Evolutionary conservation across 2,888 invertebrate species (phyloP).

Genomic region (Heliconius cydno): DNA sequence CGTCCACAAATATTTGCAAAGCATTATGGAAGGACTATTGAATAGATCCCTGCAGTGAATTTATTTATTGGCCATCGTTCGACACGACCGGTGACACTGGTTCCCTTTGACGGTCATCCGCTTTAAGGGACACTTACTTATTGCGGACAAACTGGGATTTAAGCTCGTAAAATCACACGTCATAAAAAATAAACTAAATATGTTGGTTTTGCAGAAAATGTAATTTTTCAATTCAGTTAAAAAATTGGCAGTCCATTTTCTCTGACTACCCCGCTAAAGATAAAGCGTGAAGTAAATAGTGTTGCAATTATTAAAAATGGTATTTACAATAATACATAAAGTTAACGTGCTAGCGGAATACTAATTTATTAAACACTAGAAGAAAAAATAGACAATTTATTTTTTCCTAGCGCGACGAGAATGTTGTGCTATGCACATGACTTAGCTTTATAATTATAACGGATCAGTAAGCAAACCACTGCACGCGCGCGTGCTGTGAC

Average conservation of each 20-base stretch:
- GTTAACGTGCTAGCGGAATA: background rate
- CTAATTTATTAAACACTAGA: too few relatives aligned
- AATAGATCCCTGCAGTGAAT: slow-evolving; percentile 62
- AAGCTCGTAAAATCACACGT: background rate
- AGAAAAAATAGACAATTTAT: too few relatives aligned
- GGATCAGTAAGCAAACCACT: slow-evolving; percentile 57
- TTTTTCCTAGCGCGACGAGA: background rate
- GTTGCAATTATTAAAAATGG: background rate
- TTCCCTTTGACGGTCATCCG: slow-evolving; percentile 26
- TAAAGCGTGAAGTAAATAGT: background rate
- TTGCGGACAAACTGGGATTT: background rate
- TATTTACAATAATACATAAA: too few relatives aligned
- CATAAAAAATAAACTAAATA: background rate
- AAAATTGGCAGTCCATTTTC: too few relatives aligned
- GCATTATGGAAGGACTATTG: slow-evolving; percentile 69
- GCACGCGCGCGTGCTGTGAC: slow-evolving; percentile 53
- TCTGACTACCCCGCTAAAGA: too few relatives aligned
- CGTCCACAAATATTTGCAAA: slow-evolving; percentile 70
- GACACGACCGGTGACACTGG: slow-evolving; percentile 51
- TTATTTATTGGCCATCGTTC: slow-evolving; percentile 73
- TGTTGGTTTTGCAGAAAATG: background rate
- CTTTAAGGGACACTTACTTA: slow-evolving; percentile 13
- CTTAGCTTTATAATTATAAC: slow-evolving; percentile 52
- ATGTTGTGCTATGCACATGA: slow-evolving; percentile 52
- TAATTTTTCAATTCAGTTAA: background rate